Percentiles rank a stretch among this genome's conserved stretches.
Conservation (phyloP, 2,888 invertebrate genomes). For the Chrysotoxum bicinctum region DNA sequence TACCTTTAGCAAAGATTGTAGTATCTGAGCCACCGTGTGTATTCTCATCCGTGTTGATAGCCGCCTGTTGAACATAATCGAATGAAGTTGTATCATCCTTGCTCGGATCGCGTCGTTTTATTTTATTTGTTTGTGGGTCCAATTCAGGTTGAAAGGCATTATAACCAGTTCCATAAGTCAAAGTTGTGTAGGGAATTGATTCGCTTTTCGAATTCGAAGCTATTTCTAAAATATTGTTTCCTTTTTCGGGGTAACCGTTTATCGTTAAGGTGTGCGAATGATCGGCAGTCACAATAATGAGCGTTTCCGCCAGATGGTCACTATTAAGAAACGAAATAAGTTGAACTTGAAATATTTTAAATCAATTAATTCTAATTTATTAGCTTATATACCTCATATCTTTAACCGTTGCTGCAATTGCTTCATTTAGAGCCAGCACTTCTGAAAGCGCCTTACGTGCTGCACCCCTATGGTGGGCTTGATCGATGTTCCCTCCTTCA, state of each 20-base stretch:
- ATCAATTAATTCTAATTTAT: background rate
- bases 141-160: constrained; percentile 84
- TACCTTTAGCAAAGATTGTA: constrained; percentile 90
- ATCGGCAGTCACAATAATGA: constrained; percentile 93
- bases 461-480: constrained; percentile 91
- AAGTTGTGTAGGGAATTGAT: constrained; percentile 87
- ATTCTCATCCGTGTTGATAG: constrained; percentile 87
- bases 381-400: constrained; percentile 81
- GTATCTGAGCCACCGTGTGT: constrained; percentile 94
- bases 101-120: constrained; percentile 85
- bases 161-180: constrained; percentile 90
- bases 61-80: constrained; percentile 88
- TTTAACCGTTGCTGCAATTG: constrained; percentile 86
- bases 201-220: constrained; percentile 85
- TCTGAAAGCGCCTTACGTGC: constrained; percentile 91
- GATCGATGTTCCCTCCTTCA: constrained; percentile 93
- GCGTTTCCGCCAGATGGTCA: constrained; percentile 84
- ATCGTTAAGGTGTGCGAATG: constrained; percentile 91
- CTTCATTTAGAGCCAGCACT: constrained; percentile 89
- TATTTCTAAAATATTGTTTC: constrained; percentile 87
- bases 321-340: constrained; percentile 60
- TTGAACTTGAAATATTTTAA: background rate
- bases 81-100: constrained; percentile 84
- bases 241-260: constrained; percentile 89
- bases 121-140: constrained; percentile 76